Percentiles rank a stretch among this genome's conserved stretches.
Evolutionary conservation across 2,113 vertebrate genomes (phyloP).

Genomic region (Sorex fumeus): DNA sequence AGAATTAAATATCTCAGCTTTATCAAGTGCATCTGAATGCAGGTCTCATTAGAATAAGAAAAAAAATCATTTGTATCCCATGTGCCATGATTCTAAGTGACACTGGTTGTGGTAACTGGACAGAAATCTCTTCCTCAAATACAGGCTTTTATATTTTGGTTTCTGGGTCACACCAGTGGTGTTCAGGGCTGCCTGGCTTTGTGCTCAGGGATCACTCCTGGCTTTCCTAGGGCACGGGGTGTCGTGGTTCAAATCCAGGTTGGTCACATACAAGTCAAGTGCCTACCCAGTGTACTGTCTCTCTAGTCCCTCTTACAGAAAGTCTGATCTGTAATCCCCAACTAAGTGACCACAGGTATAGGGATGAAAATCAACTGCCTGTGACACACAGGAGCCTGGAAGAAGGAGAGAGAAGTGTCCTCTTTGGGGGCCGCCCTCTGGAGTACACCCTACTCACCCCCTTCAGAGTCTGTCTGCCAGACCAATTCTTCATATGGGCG

Average conservation of each 20-base stretch:
- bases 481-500: not conserved
- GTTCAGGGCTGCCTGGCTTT: too few species aligned
- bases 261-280: too few species aligned
- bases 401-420: not conserved
- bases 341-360: not conserved
- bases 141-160: too few species aligned
- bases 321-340: not conserved
- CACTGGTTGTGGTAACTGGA: not conserved
- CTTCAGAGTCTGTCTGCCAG: too few species aligned
- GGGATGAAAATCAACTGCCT: conserved; percentile 9
- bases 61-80: not conserved
- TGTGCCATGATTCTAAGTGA: not conserved
- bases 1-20: not conserved
- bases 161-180: too few species aligned
- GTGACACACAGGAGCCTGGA: not conserved
- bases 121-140: not conserved
- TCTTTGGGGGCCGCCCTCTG: not conserved
- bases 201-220: too few species aligned
- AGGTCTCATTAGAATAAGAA: not conserved
- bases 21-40: not conserved
- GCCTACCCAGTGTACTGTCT: too few species aligned
- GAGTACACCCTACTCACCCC: not conserved
- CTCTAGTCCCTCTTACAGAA: not conserved
- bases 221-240: too few species aligned
- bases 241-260: too few species aligned